These are phyloP conservation scores for Romanogobio albipinnatus DNA, from an alignment of 2,113 vertebrate species.

Conservation along the genomic window DNA sequence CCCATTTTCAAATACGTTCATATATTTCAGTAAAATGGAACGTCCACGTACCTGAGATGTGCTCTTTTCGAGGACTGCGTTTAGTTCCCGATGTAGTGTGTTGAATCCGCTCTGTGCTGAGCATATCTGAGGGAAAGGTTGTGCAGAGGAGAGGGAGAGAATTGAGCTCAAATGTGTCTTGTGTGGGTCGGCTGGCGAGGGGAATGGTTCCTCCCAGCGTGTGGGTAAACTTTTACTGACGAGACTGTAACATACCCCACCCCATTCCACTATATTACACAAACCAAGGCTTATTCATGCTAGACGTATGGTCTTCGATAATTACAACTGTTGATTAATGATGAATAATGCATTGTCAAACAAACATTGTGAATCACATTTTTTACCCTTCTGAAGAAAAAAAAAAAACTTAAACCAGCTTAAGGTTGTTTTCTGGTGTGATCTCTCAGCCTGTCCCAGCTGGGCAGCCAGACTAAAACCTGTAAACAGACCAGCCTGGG, in stretches of 20 bases:
- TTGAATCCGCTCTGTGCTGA: constrained; percentile 17
- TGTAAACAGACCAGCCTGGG: background rate
- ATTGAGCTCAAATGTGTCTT: constrained; percentile 38
- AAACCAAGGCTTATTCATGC: background rate
- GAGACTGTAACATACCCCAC: constrained; percentile 21
- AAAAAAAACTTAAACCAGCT: background rate
- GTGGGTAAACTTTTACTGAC: constrained; percentile 47
- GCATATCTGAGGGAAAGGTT: constrained; percentile 45
- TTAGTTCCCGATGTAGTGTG: constrained; percentile 25
- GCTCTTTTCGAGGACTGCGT: constrained; percentile 25
- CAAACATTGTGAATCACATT: background rate
- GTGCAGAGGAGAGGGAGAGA: constrained; percentile 38
- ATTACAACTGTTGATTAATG: background rate
- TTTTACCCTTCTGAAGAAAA: background rate
- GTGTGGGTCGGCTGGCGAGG: constrained; percentile 33
- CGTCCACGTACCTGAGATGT: constrained; percentile 48
- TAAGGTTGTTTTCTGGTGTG: background rate
- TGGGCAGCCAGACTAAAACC: background rate
- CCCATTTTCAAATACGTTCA: background rate
- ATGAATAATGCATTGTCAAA: no score
- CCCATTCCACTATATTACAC: constrained; percentile 11
- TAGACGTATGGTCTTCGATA: background rate
- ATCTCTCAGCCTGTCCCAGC: background rate
- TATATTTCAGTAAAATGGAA: background rate
- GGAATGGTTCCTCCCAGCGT: constrained; percentile 55